Evolutionary conservation across 2,113 vertebrate species (phyloP), one percentile per base, ranked within the genome.

Genomic region (Ameiurus melas): DNA sequence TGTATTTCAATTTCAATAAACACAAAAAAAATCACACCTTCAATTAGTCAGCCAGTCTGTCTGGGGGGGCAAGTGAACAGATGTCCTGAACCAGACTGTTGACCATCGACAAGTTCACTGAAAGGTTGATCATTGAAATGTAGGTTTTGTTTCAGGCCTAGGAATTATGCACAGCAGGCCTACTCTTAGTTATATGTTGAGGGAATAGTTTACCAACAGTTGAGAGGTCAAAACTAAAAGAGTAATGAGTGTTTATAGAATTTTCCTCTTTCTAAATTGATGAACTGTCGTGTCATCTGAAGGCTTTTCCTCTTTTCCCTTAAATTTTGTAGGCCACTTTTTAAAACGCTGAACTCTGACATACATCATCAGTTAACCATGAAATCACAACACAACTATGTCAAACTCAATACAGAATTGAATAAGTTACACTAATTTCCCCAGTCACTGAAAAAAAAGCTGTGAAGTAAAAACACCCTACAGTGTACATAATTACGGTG

Each of bases 401-500:
- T 53, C 88, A 86, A 75, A 83, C 53, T 62, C 17, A 78, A 43
- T 70, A 39, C 57, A 75, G 19, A 62, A 75, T 6, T 53, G 51
- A 47, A 39, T 84, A 60, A 39, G 33, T 83, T 83, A 43, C 20
- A 62, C 80, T 36, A 5, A 20, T 57, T 30, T 81, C 30, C n/a
- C 17, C 27, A 55, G 78, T 78, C 30, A 82, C 4, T 30, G 7
- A 60, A 82, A 82, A 58, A 82, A 33, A 82, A 57, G 16, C 51
- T 36, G 51, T 80, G 30, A 62, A 83, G 25, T 80, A 33, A 55
- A 79, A 16, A 17, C 13, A 27, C 12, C 5, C 43, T 12, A 39
- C 66, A 87, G 85, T 77, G 70, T 82, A 91, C 83, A 92, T 75
- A 87, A 89, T 88, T 17, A 88, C 71, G 13, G 0, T 70, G 12